These are phyloP conservation scores for Mycetomoellerius zeteki DNA, from an alignment of 1,140 invertebrate species.

Conservation along the genomic window DNA sequence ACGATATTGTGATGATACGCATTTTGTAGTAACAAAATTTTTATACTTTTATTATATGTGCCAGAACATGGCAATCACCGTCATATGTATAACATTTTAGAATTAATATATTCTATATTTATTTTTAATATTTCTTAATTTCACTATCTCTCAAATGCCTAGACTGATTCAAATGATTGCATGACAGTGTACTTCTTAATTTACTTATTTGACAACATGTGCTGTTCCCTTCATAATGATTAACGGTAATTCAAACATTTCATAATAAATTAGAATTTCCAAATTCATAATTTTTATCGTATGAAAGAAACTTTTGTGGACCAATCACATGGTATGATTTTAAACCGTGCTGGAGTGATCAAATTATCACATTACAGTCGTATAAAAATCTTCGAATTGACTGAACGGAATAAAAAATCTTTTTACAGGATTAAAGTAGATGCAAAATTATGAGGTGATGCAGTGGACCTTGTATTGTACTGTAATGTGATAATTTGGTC, in stretches of 20 bases:
- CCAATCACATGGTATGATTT: conserved; percentile 15
- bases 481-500: too few species aligned
- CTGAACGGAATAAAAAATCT: too few species aligned
- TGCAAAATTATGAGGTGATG: too few species aligned
- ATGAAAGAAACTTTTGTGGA: not conserved
- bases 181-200: not conserved
- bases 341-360: too few species aligned
- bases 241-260: not conserved
- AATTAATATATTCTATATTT: conserved; percentile 17
- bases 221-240: not conserved
- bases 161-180: not conserved
- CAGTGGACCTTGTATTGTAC: too few species aligned
- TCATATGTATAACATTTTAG: not conserved
- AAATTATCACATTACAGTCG: too few species aligned
- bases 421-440: too few species aligned
- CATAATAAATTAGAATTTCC: not conserved
- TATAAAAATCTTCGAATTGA: too few species aligned
- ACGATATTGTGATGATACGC: not conserved
- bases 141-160: too few species aligned
- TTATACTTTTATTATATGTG: not conserved
- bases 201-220: not conserved
- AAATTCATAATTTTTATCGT: not conserved
- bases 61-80: not conserved
- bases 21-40: conserved; percentile 24
- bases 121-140: not conserved